Evolutionary conservation across 2,888 invertebrate genomes (phyloP).

Genomic region (Drosophila eohydei): DNA sequence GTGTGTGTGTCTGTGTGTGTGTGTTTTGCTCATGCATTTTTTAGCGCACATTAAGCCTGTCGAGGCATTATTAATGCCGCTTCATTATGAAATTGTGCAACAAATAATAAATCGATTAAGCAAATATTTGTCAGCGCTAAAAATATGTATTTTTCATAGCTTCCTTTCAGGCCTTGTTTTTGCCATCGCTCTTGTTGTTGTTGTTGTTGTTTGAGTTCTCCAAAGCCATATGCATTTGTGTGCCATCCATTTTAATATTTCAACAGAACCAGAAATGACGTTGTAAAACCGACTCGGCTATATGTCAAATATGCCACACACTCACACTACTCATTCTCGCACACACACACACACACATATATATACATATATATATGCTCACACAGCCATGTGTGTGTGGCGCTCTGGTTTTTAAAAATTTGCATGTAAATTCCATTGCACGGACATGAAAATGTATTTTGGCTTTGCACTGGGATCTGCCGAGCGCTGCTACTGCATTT

Average conservation of each 20-base stretch:
- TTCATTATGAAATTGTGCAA: slow-evolving; percentile 78
- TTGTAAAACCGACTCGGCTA: slow-evolving; percentile 80
- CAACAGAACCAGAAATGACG: slow-evolving; percentile 80
- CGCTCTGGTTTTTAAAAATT: slow-evolving; percentile 71
- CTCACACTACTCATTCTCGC: slow-evolving; percentile 20
- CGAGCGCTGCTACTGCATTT: slow-evolving; percentile 66
- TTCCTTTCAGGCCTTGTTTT: slow-evolving; percentile 27
- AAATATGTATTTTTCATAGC: slow-evolving; percentile 67
- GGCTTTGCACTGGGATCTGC: slow-evolving; percentile 57
- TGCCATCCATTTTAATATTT: slow-evolving; percentile 78
- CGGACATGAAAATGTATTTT: slow-evolving; percentile 73
- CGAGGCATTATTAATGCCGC: slow-evolving; percentile 68
- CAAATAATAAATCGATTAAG: slow-evolving; percentile 79
- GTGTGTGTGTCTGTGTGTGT: background rate
- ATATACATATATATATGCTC: background rate
- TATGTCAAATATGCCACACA: slow-evolving; percentile 73
- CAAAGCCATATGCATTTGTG: slow-evolving; percentile 62
- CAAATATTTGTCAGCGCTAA: slow-evolving; percentile 77
- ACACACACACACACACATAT: slow-evolving; percentile 21
- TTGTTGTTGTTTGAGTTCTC: slow-evolving; percentile 22
- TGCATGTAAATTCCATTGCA: slow-evolving; percentile 78
- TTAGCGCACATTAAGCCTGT: slow-evolving; percentile 45
- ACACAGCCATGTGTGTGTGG: slow-evolving; percentile 13
- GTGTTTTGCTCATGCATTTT: slow-evolving; percentile 39
- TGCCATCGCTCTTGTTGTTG: background rate